phyloP scores from a whole-genome alignment of 1,140 invertebrate species.

The Nomia melanderi region DNA sequence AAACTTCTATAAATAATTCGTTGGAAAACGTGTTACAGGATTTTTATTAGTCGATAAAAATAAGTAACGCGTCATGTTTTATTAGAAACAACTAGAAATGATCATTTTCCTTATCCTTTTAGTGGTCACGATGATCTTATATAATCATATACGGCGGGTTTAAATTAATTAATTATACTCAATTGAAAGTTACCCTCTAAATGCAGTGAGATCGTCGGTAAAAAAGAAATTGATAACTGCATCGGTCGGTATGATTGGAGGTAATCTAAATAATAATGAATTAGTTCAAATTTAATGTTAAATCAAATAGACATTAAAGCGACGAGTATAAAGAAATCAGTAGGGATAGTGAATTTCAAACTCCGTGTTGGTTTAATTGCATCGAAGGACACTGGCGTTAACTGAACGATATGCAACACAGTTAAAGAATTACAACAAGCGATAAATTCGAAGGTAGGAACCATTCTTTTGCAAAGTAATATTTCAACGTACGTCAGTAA shows the following conservation, averaged over 20 bases:
- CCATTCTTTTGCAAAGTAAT: background rate
- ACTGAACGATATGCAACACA: too few relatives aligned
- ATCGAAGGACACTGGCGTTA: too few relatives aligned
- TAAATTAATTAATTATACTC: background rate
- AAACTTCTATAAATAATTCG: background rate
- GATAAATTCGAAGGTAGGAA: background rate
- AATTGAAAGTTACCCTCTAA: background rate
- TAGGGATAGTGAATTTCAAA: background rate
- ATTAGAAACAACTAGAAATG: too few relatives aligned
- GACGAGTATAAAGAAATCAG: background rate
- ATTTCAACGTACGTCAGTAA: background rate
- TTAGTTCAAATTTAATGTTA: background rate
- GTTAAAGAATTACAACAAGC: background rate
- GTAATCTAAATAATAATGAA: background rate
- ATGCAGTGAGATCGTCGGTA: constrained; percentile 36
- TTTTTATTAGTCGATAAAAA: too few relatives aligned
- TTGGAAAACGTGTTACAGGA: too few relatives aligned
- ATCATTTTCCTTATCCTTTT: too few relatives aligned
- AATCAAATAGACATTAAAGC: background rate
- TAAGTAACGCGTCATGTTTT: too few relatives aligned
- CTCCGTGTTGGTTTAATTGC: background rate
- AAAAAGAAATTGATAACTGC: constrained; percentile 26
- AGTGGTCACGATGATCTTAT: too few relatives aligned
- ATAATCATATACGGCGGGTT: too few relatives aligned
- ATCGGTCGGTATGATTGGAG: constrained; percentile 34